These are phyloP conservation scores for Turritopsis rubra DNA, from an alignment of 30 jellyfish, hydroid and myxozoan genomes.

Conservation along the genomic window DNA sequence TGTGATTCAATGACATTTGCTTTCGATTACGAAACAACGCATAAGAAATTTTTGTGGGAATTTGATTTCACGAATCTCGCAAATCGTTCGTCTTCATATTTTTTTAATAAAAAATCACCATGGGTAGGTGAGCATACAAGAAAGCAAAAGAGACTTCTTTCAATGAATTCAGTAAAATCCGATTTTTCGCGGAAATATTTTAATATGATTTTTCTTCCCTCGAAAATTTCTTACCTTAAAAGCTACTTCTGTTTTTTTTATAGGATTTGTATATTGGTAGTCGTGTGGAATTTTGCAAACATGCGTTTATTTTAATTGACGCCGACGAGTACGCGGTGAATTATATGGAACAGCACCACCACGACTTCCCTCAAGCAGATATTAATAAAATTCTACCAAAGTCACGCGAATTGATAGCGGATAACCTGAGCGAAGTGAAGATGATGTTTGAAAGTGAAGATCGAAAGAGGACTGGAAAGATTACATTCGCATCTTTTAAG, in stretches of 20 bases:
- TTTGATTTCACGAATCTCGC: too few species aligned
- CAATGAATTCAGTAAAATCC: too few species aligned
- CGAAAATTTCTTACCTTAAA: not conserved
- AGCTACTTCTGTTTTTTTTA: not conserved
- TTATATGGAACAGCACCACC: slow-evolving; percentile 75
- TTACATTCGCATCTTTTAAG: slow-evolving; percentile 67
- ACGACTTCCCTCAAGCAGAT: slow-evolving; percentile 66
- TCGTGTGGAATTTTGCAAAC: slow-evolving; percentile 68
- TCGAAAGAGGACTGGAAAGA: slow-evolving; percentile 33
- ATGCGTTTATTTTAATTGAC: slow-evolving; percentile 65
- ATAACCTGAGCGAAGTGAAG: slow-evolving; percentile 48
- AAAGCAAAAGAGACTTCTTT: too few species aligned
- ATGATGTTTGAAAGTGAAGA: slow-evolving; percentile 58
- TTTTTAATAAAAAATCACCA: too few species aligned
- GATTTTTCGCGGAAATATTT: too few species aligned
- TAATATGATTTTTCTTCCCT: too few species aligned
- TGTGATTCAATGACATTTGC: too few species aligned
- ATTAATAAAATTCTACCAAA: slow-evolving; percentile 54
- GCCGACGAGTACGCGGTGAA: slow-evolving; percentile 87
- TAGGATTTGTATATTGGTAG: slow-evolving; percentile 85
- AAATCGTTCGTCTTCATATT: too few species aligned
- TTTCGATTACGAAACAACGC: too few species aligned
- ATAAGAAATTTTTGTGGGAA: too few species aligned
- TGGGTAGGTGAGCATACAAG: too few species aligned
- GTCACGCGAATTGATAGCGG: slow-evolving; percentile 26